phyloP scores from a whole-genome alignment of 2,888 invertebrate genomes.

The Apamea anceps region DNA sequence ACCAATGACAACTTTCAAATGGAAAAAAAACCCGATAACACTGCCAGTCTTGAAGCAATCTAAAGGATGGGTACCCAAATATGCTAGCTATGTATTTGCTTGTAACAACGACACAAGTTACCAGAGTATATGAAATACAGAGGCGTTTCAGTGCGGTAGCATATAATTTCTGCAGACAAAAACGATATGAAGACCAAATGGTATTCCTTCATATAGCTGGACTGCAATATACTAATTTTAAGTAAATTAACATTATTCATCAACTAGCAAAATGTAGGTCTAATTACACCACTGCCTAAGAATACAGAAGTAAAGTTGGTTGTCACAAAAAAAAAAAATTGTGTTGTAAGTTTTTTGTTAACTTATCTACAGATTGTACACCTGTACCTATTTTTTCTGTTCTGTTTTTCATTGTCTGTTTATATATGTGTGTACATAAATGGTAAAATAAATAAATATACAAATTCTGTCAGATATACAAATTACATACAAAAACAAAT shows the following conservation, averaged over 20 bases:
- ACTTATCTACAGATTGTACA: too few relatives aligned
- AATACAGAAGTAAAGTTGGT: neutral
- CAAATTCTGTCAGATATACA: too few relatives aligned
- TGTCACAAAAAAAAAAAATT: too few relatives aligned
- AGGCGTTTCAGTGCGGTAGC: slow-evolving; percentile 79
- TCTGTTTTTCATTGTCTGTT: too few relatives aligned
- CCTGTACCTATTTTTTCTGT: too few relatives aligned
- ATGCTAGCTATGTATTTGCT: neutral
- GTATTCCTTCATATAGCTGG: slow-evolving; percentile 86
- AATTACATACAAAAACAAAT: too few relatives aligned
- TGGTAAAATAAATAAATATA: too few relatives aligned
- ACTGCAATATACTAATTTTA: slow-evolving; percentile 76
- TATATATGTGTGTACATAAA: too few relatives aligned
- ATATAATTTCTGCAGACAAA: slow-evolving; percentile 85
- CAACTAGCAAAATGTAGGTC: too few relatives aligned
- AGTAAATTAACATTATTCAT: neutral
- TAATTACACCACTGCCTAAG: neutral
- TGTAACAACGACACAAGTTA: slow-evolving; percentile 85
- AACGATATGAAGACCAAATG: slow-evolving; percentile 87
- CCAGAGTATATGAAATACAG: slow-evolving; percentile 68
- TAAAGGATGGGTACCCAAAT: neutral
- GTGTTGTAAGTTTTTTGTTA: too few relatives aligned
- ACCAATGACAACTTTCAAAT: too few relatives aligned
- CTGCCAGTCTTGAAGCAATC: neutral
- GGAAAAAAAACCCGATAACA: too few relatives aligned